These are phyloP conservation scores for Catharus bicknelli DNA, from an alignment of 2,113 vertebrate species.

Conservation along the genomic window DNA sequence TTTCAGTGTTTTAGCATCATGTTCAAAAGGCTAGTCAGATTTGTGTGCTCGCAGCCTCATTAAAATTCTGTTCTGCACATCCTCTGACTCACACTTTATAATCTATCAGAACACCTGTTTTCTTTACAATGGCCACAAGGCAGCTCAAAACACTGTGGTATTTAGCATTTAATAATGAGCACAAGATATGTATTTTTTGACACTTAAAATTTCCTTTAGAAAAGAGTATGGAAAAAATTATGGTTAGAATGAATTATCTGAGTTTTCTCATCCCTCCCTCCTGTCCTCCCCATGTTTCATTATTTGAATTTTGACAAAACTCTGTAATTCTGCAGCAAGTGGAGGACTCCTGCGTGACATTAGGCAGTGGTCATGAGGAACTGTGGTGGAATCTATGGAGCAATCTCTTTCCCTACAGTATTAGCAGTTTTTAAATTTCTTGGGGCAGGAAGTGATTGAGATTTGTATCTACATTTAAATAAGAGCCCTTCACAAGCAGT, in stretches of 20 bases:
- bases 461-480: conserved; percentile 70
- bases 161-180: conserved; percentile 89
- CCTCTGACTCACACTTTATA: conserved; percentile 86
- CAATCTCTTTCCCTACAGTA: conserved; percentile 29
- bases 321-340: conserved; percentile 32
- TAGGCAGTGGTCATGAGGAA: conserved; percentile 15
- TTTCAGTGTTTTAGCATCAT: conserved; percentile 79
- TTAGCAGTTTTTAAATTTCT: conserved; percentile 44
- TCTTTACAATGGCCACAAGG: conserved; percentile 87
- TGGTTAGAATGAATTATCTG: conserved; percentile 76
- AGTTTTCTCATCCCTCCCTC: conserved; percentile 23
- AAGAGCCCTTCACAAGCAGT: conserved; percentile 55
- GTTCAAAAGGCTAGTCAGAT: conserved; percentile 82
- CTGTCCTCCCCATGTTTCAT: conserved; percentile 21
- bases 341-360: conserved; percentile 37
- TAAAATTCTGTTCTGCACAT: conserved; percentile 83
- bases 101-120: conserved; percentile 89
- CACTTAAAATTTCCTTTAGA: conserved; percentile 83
- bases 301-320: conserved; percentile 69
- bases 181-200: conserved; percentile 85
- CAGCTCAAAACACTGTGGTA: conserved; percentile 86
- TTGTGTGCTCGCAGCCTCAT: conserved; percentile 76
- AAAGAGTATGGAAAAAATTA: conserved; percentile 72
- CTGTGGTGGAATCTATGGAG: not conserved
- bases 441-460: conserved; percentile 20